These are phyloP conservation scores for Cyanoderma ruficeps DNA, from an alignment of 2,113 vertebrate species.

Conservation along the genomic window DNA sequence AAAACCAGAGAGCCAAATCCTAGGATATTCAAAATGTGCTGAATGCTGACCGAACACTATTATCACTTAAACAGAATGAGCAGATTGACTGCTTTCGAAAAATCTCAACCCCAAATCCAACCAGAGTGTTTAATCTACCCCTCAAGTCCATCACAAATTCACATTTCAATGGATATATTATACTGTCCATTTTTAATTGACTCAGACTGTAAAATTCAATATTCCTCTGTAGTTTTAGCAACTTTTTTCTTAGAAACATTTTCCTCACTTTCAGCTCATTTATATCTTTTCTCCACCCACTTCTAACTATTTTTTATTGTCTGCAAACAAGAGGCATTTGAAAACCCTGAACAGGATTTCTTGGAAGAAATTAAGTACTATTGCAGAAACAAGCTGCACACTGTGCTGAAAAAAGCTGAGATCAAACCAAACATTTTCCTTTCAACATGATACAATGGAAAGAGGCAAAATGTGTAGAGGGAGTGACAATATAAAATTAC, in stretches of 20 bases:
- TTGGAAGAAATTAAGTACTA: neutral
- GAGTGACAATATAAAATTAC: neutral
- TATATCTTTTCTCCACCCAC: neutral
- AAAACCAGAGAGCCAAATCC: neutral
- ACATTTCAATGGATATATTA: rapidly evolving
- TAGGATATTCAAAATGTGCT: neutral
- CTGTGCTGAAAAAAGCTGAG: neutral
- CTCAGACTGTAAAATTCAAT: neutral
- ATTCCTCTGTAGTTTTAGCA: neutral
- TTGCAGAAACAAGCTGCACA: neutral
- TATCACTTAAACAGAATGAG: neutral
- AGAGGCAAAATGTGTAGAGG: neutral
- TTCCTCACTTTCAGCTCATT: neutral
- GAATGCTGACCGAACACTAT: neutral
- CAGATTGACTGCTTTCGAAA: neutral
- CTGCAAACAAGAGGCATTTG: neutral
- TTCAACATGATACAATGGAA: neutral
- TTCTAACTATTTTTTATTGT: neutral
- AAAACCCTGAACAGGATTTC: neutral
- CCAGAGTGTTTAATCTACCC: neutral
- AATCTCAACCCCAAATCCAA: neutral
- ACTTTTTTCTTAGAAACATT: neutral
- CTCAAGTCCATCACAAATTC: neutral
- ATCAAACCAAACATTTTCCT: constrained; percentile 4
- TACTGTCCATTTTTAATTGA: neutral